A percentile compares a stretch with the other conserved stretches of the same genome.
phyloP scores from a whole-genome alignment of 1,140 invertebrate species.

The Neocloeon triangulifer region DNA sequence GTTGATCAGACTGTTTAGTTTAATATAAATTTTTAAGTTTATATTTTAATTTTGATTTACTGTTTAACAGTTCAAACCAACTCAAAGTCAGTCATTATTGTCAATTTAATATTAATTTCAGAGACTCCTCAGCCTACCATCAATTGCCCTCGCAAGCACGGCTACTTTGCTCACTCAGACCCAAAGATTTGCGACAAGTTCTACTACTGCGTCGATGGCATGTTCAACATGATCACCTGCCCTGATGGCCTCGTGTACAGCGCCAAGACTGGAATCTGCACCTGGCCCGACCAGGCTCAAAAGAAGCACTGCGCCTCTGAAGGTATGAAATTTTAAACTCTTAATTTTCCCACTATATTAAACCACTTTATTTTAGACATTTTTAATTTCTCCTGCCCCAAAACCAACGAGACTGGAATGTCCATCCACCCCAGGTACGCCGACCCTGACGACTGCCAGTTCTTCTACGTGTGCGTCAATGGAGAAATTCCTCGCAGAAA shows the following conservation, averaged over 20 bases:
- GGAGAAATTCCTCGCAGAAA: conserved; percentile 56
- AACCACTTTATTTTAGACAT: conserved; percentile 30
- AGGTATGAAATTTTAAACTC: conserved; percentile 19
- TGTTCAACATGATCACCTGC: conserved; percentile 73
- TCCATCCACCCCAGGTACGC: conserved; percentile 64
- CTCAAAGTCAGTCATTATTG: too few relatives aligned
- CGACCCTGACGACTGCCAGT: conserved; percentile 76
- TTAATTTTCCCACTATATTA: neutral
- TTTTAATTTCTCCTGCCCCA: conserved; percentile 65
- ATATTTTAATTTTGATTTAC: too few relatives aligned
- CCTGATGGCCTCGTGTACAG: conserved; percentile 73
- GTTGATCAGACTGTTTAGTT: too few relatives aligned
- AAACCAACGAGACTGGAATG: conserved; percentile 42
- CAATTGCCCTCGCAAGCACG: conserved; percentile 64
- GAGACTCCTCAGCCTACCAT: conserved; percentile 44
- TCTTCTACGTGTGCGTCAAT: conserved; percentile 79
- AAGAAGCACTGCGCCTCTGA: conserved; percentile 60
- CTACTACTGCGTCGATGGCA: conserved; percentile 75
- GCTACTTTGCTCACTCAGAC: conserved; percentile 71
- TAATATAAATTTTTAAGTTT: too few relatives aligned
- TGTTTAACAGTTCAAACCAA: too few relatives aligned
- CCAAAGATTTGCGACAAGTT: conserved; percentile 62
- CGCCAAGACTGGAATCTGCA: conserved; percentile 68
- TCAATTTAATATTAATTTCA: too few relatives aligned
- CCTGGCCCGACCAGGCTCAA: conserved; percentile 76